Percentiles rank a stretch among this genome's conserved stretches.
Evolutionary conservation across 1,140 invertebrate genomes (phyloP).

Genomic region (Orchesella cincta): DNA sequence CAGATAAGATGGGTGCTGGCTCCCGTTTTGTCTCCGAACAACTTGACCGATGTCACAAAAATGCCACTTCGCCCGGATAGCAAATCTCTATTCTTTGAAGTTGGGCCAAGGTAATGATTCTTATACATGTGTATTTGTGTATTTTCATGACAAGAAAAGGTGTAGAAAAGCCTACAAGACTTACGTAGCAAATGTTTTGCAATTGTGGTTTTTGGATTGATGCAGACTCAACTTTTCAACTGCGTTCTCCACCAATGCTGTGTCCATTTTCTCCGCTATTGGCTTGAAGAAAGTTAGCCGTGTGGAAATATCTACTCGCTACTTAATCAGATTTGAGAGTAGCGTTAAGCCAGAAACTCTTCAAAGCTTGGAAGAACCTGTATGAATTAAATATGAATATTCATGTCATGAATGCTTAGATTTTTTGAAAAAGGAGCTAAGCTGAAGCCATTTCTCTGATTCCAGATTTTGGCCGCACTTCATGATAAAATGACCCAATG

Average conservation of each 20-base stretch:
- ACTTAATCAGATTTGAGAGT: slow-evolving; percentile 64
- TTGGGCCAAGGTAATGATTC: slow-evolving; percentile 71
- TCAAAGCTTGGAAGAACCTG: slow-evolving; percentile 57
- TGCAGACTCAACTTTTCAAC: slow-evolving; percentile 88
- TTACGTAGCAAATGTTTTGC: slow-evolving; percentile 34
- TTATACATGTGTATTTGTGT: too few relatives aligned
- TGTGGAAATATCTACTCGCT: slow-evolving; percentile 79
- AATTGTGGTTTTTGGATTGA: slow-evolving; percentile 51
- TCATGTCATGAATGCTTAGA: not conserved
- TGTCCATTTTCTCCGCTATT: slow-evolving; percentile 86
- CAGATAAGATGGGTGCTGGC: slow-evolving; percentile 72
- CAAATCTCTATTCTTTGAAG: slow-evolving; percentile 68
- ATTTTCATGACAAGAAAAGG: too few relatives aligned
- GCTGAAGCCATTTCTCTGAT: not conserved
- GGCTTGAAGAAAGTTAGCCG: slow-evolving; percentile 71
- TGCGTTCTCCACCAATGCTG: slow-evolving; percentile 90
- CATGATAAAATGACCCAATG: slow-evolving; percentile 85
- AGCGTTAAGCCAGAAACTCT: slow-evolving; percentile 46
- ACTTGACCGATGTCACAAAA: slow-evolving; percentile 56
- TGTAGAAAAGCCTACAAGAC: too few relatives aligned
- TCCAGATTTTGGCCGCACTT: slow-evolving; percentile 64
- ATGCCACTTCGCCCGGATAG: slow-evolving; percentile 55
- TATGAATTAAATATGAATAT: slow-evolving; percentile 52
- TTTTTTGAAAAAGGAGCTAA: too few relatives aligned
- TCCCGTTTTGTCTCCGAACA: slow-evolving; percentile 64